These are phyloP conservation scores for Mionectes macconnelli DNA, from an alignment of 2,113 vertebrate genomes.

Conservation along the genomic window DNA sequence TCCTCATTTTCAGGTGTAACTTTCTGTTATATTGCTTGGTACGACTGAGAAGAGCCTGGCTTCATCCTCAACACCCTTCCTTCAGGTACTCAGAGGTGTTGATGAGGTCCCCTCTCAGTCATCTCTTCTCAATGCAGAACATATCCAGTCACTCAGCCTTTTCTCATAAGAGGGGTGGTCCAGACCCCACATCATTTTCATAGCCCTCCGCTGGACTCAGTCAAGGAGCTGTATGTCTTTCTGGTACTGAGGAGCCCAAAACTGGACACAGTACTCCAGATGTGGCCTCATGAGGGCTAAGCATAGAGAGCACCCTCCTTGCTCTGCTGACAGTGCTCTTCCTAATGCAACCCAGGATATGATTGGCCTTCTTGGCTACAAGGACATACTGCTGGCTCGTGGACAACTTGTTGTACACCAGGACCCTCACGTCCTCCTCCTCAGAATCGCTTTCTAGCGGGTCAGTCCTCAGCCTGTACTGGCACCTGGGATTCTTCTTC, in stretches of 20 bases:
- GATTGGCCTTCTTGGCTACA: not conserved
- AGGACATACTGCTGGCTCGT: not conserved
- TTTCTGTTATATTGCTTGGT: rapidly evolving
- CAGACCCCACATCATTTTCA: not conserved
- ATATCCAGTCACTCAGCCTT: not conserved
- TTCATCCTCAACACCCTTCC: not conserved
- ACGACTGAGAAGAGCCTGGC: not conserved
- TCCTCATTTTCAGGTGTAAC: not conserved
- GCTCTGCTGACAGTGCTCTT: not conserved
- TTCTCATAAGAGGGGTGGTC: not conserved
- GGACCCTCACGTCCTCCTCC: not conserved
- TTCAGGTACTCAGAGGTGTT: not conserved
- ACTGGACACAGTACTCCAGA: not conserved
- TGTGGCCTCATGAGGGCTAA: not conserved
- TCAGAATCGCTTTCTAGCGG: not conserved
- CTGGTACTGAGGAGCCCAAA: not conserved
- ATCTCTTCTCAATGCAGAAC: not conserved
- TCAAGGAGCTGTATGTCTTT: not conserved
- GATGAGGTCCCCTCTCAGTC: not conserved
- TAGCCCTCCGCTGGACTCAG: not conserved
- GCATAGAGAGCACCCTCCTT: not conserved
- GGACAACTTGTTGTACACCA: too few species aligned
- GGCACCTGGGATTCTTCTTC: not conserved
- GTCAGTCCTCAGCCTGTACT: not conserved
- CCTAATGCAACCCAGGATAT: not conserved